phyloP scores from a whole-genome alignment of 1,140 invertebrate species.

The Bombus fervidus region DNA sequence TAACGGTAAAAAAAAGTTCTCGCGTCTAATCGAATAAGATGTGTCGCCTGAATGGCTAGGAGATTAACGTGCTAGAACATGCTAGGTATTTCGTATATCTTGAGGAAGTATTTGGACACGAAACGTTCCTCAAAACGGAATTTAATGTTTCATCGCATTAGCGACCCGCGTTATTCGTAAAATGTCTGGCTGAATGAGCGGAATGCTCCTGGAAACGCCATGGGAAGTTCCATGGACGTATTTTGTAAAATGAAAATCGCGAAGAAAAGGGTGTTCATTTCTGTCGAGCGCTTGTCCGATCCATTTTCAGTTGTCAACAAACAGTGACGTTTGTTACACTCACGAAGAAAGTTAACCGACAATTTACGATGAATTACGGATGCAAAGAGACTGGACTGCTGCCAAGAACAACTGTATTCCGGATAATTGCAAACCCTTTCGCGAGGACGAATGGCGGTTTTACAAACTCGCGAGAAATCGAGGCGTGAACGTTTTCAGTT shows the following conservation, averaged over 20 bases:
- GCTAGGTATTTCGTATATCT: constrained; percentile 23
- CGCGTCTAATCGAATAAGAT: not conserved
- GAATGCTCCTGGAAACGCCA: not conserved
- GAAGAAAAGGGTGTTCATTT: not conserved
- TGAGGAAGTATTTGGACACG: not conserved
- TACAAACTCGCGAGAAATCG: not conserved
- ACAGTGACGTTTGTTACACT: not conserved
- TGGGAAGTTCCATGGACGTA: not conserved
- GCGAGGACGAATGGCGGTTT: not conserved
- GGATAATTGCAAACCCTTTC: not conserved
- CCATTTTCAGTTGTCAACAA: not conserved
- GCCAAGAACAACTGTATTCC: not conserved
- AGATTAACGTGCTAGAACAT: constrained; percentile 6
- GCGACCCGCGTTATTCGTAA: not conserved
- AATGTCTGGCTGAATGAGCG: constrained; percentile 1
- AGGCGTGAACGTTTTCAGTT: not conserved
- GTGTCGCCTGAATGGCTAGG: not conserved
- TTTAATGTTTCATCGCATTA: constrained; percentile 39
- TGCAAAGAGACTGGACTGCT: not conserved
- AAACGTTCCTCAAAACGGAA: constrained; percentile 11
- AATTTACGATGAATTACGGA: constrained; percentile 1
- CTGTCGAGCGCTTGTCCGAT: no score
- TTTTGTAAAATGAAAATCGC: not conserved
- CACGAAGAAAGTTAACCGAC: not conserved
- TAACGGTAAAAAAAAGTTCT: not conserved